These are phyloP conservation scores for Pantelozetes paolii DNA, from an alignment of 2,888 invertebrate genomes.

Conservation along the genomic window DNA sequence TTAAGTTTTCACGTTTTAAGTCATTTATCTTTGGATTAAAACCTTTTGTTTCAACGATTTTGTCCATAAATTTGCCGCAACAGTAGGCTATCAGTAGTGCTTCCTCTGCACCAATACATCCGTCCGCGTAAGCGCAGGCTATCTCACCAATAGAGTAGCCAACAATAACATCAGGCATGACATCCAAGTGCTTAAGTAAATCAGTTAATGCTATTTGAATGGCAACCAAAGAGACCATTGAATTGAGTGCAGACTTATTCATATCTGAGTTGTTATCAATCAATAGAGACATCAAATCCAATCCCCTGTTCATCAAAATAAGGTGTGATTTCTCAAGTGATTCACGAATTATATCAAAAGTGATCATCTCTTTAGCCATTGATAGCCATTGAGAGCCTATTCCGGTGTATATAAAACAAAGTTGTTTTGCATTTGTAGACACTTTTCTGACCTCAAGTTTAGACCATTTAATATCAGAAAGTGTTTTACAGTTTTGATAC, in stretches of 20 bases:
- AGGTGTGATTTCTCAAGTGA: slow-evolving; percentile 52
- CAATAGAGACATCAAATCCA: slow-evolving; percentile 54
- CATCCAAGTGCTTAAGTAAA: slow-evolving; percentile 53
- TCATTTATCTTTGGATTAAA: neutral
- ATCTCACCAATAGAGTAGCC: slow-evolving; percentile 54
- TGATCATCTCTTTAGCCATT: slow-evolving; percentile 55
- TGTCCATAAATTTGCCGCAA: slow-evolving; percentile 56
- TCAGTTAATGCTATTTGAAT: slow-evolving; percentile 58
- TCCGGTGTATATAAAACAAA: slow-evolving; percentile 58
- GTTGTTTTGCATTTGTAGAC: slow-evolving; percentile 17
- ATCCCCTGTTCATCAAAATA: slow-evolving; percentile 52
- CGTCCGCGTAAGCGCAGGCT: slow-evolving; percentile 58
- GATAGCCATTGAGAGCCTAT: slow-evolving; percentile 59
- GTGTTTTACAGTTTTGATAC: neutral
- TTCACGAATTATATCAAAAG: slow-evolving; percentile 52
- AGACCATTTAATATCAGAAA: neutral
- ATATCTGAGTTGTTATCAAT: slow-evolving; percentile 53
- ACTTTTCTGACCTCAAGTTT: neutral
- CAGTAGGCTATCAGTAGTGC: slow-evolving; percentile 57
- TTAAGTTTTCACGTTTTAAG: neutral
- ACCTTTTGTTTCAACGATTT: neutral
- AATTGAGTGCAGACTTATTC: slow-evolving; percentile 49
- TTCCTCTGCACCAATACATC: slow-evolving; percentile 56
- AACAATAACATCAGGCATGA: slow-evolving; percentile 56
- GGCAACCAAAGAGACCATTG: slow-evolving; percentile 56